Evolutionary conservation across 2,888 invertebrate genomes (phyloP), one percentile per base, ranked within the genome.

Genomic region (Catocala fraxini): DNA sequence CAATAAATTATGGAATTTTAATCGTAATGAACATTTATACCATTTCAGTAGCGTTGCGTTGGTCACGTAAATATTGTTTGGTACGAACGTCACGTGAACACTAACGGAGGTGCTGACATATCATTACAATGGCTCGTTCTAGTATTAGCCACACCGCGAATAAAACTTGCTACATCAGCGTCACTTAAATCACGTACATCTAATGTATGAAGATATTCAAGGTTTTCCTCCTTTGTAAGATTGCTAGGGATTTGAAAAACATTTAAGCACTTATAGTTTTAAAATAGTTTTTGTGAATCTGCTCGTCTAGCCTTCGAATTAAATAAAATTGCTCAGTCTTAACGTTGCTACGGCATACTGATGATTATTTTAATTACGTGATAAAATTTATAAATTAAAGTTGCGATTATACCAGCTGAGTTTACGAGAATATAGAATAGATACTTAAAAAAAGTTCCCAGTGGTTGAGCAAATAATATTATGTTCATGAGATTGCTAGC

Each of bases 151-250:
- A 58, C 62, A 69, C 56, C 60, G 60, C 63, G 55, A 63, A 62
- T 65, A 64, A 74, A 76, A 71, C 64, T 73, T 75, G 75, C 75
- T 59, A 56, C 65, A 75, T 77, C 81, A 77, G 71, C 73, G 48
- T 64, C 68, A 75, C 66, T 77, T 73, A 69, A 65, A 71, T 70
- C 81, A 70, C 73, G 70, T 77, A 68, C 65, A 62, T 69, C 67
- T 68, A 59, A 71, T 68, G 65, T 69, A 68, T 48, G 56, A 70
- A 73, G 67, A 75, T 60, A 58, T 54, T 77, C 81, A 82, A 82
- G 81, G 81, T 71, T 77, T 78, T 80, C 80, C 80, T 75, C 68
- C 59, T 75, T 68, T 71, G 59, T 60, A 51, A 58, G 56, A 70
- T 68, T 67, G 57, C 61, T 65, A 63, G 63, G 42, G 42, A 63